Percentiles rank a stretch among this genome's conserved stretches.
Conservation (phyloP, 2,888 invertebrate species). For the Eulithis prunata region DNA sequence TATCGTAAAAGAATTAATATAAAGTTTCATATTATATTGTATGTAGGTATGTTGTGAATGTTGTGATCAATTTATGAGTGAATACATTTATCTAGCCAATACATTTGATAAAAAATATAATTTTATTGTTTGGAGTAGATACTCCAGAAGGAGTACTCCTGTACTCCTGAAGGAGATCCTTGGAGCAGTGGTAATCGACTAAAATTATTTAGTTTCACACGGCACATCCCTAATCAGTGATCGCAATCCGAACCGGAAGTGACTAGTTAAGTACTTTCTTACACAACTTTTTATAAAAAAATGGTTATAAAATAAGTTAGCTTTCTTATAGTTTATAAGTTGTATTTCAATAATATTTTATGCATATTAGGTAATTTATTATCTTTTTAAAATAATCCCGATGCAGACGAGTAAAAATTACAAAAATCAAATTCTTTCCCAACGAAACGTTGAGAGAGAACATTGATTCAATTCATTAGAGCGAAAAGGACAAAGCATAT, state of each 20-base stretch:
- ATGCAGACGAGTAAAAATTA: conserved; percentile 22
- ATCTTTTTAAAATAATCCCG: conserved; percentile 10
- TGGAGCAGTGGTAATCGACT: neutral
- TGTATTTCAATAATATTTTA: neutral
- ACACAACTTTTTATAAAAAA: too few species aligned
- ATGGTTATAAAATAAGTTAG: too few species aligned
- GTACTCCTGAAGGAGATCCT: too few species aligned
- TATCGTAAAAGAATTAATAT: too few species aligned
- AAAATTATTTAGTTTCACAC: neutral
- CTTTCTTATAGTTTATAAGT: too few species aligned
- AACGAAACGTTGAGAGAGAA: conserved; percentile 75
- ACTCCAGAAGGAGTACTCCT: too few species aligned
- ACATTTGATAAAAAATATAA: too few species aligned
- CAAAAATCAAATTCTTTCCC: conserved; percentile 65
- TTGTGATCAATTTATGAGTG: too few species aligned
- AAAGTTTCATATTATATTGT: too few species aligned
- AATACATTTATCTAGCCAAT: too few species aligned
- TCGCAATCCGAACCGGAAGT: neutral
- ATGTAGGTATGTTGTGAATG: too few species aligned
- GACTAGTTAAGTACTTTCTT: neutral
- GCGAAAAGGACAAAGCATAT: conserved; percentile 38
- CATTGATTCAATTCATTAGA: conserved; percentile 84
- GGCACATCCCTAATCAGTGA: neutral
- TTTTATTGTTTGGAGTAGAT: too few species aligned
- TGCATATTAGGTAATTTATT: neutral